phyloP scores from a whole-genome alignment of 2,113 vertebrate species.

The Perognathus longimembris region DNA sequence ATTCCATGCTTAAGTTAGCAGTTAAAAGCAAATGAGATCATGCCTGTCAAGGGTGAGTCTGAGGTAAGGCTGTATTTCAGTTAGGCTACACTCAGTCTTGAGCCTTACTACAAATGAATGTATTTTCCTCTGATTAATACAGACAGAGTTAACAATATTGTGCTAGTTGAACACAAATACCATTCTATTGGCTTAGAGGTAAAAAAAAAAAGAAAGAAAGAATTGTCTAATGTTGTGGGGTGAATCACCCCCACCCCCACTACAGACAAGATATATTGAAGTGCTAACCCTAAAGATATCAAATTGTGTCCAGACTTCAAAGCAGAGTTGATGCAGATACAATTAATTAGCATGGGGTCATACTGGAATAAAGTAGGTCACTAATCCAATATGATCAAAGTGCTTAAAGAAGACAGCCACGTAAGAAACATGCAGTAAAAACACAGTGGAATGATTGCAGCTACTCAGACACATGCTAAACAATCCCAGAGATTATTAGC shows the following conservation, averaged over 20 bases:
- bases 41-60: not conserved
- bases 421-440: not conserved
- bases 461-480: not conserved
- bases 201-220: not conserved
- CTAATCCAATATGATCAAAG: not conserved
- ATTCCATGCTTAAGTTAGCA: not conserved
- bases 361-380: not conserved
- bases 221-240: not conserved
- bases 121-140: not conserved
- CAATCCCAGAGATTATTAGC: not conserved
- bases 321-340: not conserved
- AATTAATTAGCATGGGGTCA: not conserved
- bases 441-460: not conserved
- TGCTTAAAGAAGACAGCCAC: not conserved
- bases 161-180: not conserved
- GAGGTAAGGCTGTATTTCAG: not conserved
- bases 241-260: not conserved
- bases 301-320: not conserved
- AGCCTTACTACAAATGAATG: not conserved
- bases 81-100: accelerated
- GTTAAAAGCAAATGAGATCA: not conserved
- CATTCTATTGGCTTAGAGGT: not conserved
- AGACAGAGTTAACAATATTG: not conserved
- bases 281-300: not conserved
- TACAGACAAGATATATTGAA: not conserved